phyloP scores from a whole-genome alignment of 2,888 invertebrate genomes.

The Listrodromus nycthemerus region DNA sequence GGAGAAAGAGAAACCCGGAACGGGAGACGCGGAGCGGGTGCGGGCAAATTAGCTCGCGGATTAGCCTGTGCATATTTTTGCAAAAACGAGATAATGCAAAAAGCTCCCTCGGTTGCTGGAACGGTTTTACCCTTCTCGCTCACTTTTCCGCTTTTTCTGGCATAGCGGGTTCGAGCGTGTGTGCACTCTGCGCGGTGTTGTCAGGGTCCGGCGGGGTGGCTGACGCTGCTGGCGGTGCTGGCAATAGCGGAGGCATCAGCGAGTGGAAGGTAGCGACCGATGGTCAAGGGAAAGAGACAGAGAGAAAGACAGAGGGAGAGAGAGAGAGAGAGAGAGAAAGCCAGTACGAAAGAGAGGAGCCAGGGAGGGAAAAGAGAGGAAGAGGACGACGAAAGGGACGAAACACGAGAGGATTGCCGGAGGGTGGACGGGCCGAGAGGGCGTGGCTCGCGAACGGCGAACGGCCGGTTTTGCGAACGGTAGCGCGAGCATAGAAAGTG shows the following conservation, averaged over 20 bases:
- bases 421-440: conserved; percentile 58
- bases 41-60: conserved; percentile 80
- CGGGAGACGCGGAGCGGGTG: conserved; percentile 44
- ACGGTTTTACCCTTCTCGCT: conserved; percentile 18
- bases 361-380: conserved; percentile 49
- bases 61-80: conserved; percentile 82
- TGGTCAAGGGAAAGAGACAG: conserved; percentile 65
- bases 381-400: conserved; percentile 53
- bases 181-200: conserved; percentile 71
- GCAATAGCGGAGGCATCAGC: conserved; percentile 13
- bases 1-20: conserved; percentile 53
- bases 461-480: conserved; percentile 78
- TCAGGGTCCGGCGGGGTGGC: conserved; percentile 62
- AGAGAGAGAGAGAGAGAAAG: conserved; percentile 33
- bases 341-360: background rate
- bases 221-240: background rate
- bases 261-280: conserved; percentile 69
- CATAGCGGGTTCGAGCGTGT: conserved; percentile 56
- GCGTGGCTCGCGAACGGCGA: conserved; percentile 73
- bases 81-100: conserved; percentile 83
- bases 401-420: conserved; percentile 61
- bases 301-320: conserved; percentile 14
- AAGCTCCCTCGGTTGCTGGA: conserved; percentile 76
- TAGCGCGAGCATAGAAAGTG: conserved; percentile 67
- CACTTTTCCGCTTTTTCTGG: conserved; percentile 23